Conservation (phyloP, 2,888 invertebrate species). For the Linnaemya vulpina region DNA sequence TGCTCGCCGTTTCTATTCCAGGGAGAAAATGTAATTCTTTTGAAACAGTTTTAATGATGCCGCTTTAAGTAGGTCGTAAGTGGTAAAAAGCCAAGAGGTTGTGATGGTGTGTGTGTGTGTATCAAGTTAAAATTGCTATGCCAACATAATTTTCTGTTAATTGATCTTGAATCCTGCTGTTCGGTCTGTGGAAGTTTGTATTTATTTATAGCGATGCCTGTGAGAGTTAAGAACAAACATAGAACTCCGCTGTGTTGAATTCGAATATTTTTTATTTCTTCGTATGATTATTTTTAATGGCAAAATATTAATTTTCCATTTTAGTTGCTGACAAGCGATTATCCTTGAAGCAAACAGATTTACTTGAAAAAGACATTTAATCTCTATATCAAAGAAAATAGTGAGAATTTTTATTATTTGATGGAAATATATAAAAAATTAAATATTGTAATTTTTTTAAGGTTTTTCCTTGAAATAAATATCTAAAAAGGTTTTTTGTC, state of each 20-base stretch:
- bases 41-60: constrained; percentile 13
- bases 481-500: too few relatives aligned
- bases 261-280: not conserved
- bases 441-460: too few relatives aligned
- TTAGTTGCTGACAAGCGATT: not conserved
- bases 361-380: too few relatives aligned
- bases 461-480: too few relatives aligned
- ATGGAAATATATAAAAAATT: too few relatives aligned
- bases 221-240: not conserved
- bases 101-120: too few relatives aligned
- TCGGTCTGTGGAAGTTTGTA: not conserved
- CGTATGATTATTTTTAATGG: not conserved
- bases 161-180: constrained; percentile 40
- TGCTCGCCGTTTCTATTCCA: too few relatives aligned
- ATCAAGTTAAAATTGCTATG: constrained; percentile 31
- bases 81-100: not conserved
- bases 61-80: not conserved
- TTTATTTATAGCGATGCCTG: not conserved
- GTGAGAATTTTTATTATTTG: too few relatives aligned
- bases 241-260: not conserved
- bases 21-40: not conserved
- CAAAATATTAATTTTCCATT: not conserved
- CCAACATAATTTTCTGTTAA: constrained; percentile 41
- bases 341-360: too few relatives aligned
- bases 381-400: too few relatives aligned